Evolutionary conservation across 2,113 vertebrate species (phyloP).

Genomic region (Tragelaphus imberbis): DNA sequence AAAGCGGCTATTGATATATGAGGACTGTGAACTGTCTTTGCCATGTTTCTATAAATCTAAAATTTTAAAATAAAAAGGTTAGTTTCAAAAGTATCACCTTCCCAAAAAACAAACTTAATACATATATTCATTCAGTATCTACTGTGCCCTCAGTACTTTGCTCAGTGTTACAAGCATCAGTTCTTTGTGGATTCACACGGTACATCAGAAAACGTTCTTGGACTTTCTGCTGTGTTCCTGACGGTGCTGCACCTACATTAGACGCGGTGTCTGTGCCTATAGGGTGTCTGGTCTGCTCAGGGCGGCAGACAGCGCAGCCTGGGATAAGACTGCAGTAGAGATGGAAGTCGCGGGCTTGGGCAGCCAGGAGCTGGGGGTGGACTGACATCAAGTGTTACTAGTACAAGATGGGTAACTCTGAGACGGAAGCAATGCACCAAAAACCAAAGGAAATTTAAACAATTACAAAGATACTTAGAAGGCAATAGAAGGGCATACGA

Average conservation of each 20-base stretch:
- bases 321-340: neutral
- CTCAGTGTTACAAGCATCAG: neutral
- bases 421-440: constrained; percentile 49
- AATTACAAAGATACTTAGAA: neutral
- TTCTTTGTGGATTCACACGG: neutral
- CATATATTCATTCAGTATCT: neutral
- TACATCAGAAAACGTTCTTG: neutral
- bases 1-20: neutral
- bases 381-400: neutral
- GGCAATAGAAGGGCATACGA: neutral
- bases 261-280: neutral
- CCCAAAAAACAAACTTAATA: neutral
- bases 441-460: constrained; percentile 26
- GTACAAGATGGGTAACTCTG: neutral
- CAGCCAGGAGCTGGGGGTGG: neutral
- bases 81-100: neutral
- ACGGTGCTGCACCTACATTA: neutral
- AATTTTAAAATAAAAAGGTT: neutral
- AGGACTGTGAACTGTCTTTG: neutral
- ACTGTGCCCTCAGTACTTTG: neutral
- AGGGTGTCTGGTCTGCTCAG: neutral
- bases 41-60: neutral
- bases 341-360: neutral
- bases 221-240: neutral
- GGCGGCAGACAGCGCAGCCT: too few species aligned